Evolutionary conservation across 2,888 invertebrate genomes (phyloP), one percentile per base, ranked within the genome.

Genomic region (Plutella xylostella): DNA sequence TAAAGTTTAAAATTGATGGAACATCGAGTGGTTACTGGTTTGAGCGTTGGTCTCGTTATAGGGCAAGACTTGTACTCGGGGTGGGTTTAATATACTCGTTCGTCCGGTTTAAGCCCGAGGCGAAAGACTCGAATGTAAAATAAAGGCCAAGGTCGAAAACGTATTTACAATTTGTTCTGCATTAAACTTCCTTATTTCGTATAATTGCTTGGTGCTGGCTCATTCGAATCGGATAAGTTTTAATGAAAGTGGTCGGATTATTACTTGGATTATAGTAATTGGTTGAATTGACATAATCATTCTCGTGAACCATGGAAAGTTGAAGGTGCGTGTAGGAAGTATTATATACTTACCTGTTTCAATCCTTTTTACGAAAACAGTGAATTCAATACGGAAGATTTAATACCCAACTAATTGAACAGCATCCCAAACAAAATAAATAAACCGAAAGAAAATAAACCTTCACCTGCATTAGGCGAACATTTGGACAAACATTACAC

Each of bases 131-230:
- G 55, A 63, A 59, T 57, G 55, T 42, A 49, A 60, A 58, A 64
- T 67, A 48, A 75, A 77, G 77, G 77, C 78, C 78, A 77, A 73
- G 77, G 77, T 56, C 70, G 64, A 55, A 68, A 66, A 63, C 65
- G 64, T 69, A 68, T 70, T 63, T 63, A 64, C 63, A 65, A 64
- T 65, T 66, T 47, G 65, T 60, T 64, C 61, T 56, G 55, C 61
- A 42, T 61, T 63, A 56, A 53, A 68, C 72, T 77, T 78, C 76
- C 77, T 72, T 65, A 28, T 38, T 28, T 42, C 42, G 7, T 20
- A 17, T 42, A 21, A 20, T 40, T 40, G 25, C 9, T 20, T 42
- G 19, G 11, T 31, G n/a, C 42, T 3, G 28, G 11, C n/a, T n/a
- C n/a, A n/a, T n/a, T n/a, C n/a, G n/a, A 15, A 19, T 28, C n/a